phyloP scores from a whole-genome alignment of 2,888 invertebrate species.

The Tanytarsus gracilentus region DNA sequence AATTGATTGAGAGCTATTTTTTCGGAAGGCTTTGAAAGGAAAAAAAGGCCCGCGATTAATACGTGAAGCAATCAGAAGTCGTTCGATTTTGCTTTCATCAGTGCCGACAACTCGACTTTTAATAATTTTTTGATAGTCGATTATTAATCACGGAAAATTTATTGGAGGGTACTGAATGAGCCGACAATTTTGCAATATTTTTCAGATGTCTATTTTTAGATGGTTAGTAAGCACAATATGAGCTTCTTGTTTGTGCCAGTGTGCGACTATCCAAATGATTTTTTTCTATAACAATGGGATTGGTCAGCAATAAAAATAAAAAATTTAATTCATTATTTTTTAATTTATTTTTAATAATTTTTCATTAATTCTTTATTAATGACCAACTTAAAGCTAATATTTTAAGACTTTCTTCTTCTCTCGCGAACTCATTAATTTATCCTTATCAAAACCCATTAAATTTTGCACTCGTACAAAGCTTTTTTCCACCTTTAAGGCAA shows the following conservation, averaged over 20 bases:
- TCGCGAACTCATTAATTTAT: no score
- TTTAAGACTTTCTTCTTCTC: no score
- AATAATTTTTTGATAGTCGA: slow-evolving; percentile 29
- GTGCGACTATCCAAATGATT: no score
- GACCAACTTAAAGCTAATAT: no score
- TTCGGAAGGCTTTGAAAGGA: slow-evolving; percentile 5
- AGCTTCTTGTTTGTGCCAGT: background rate
- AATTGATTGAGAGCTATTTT: slow-evolving; percentile 17
- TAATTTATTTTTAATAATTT: no score
- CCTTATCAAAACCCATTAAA: no score
- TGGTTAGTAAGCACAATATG: background rate
- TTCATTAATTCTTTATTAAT: no score
- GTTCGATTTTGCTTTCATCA: slow-evolving; percentile 19
- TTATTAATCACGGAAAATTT: slow-evolving; percentile 27
- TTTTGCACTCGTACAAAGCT: no score
- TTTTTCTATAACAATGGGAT: no score
- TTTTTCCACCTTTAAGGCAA: background rate
- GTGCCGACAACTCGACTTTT: slow-evolving; percentile 20
- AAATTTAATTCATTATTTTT: no score
- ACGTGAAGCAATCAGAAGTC: slow-evolving; percentile 29
- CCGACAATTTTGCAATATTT: slow-evolving; percentile 28
- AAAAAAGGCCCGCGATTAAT: slow-evolving; percentile 27
- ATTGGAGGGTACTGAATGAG: slow-evolving; percentile 25
- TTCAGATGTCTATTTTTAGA: slow-evolving; percentile 16
- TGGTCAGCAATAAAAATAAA: no score